Base-by-base conservation (phyloP, 1,140 invertebrate genomes). In the Drosophila pandora region DNA sequence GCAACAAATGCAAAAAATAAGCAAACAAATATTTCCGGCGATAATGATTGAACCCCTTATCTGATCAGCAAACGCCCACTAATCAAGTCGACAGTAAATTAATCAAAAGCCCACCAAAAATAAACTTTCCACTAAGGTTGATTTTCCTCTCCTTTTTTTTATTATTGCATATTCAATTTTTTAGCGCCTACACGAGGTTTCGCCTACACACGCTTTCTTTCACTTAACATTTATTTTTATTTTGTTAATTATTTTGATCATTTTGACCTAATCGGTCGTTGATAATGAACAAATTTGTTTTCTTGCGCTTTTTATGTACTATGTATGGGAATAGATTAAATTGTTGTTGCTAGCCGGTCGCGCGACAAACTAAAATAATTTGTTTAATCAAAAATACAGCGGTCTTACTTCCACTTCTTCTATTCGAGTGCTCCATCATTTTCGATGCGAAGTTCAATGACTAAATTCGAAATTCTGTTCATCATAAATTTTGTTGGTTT, bases 401-500 rank as follows among this genome's bases (percentile, higher is more conserved):
- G 5, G 17, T 23, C 76, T 43, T 23, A 22, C 55, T 57, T 30
- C 55, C 59, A 41, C 58, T 21, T 21, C 10, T 48, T 48, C 22
- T 39, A 21, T 23, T 28, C 37, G 53, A 37, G 10, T 13, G 30
- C 12, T 30, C 17, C 43, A 17, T 62, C 53, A 49, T 39, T 22
- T 39, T 59, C 71, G 72, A 61, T 82, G 56, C 64, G 77, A 85
- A 69, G 82, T 85, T 85, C 78, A 85, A 87, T 85, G 82, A 87
- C 82, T 87, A 87, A 85, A 85, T 68, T 85, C 62, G 49, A 75
- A 78, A 30, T 9, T 47, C n/a, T n/a, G 52, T 10, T 55, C 10
- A 28, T 37, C 34, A 17, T 13, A 12, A 32, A 5, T 37, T 55
- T 56, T 52, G 62, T 62, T 68, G 68, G 62, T 71, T 56, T 50